These are phyloP conservation scores for Saccostrea echinata DNA, from an alignment of 1,140 invertebrate genomes.

Conservation along the genomic window DNA sequence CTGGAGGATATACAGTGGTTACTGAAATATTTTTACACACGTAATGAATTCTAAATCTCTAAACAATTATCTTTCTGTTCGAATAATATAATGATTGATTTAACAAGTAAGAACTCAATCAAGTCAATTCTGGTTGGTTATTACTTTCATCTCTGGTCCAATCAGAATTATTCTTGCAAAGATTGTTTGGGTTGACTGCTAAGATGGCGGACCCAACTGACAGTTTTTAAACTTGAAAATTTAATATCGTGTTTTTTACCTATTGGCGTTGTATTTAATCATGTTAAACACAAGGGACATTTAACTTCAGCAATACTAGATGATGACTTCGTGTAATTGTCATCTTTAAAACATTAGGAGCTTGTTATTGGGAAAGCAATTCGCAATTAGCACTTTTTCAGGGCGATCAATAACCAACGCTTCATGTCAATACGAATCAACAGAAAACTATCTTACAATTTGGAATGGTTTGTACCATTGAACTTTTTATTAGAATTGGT, in stretches of 20 bases:
- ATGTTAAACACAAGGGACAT: not conserved
- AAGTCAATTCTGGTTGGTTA: not conserved
- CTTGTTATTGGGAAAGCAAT: not conserved
- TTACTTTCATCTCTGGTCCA: not conserved
- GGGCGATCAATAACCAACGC: not conserved
- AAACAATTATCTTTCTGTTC: not conserved
- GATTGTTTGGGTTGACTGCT: not conserved
- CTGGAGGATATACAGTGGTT: too few species aligned
- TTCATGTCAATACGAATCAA: not conserved
- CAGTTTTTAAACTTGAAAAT: conserved; percentile 12
- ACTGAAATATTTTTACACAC: too few species aligned
- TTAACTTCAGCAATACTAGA: not conserved
- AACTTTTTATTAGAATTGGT: not conserved
- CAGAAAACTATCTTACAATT: not conserved
- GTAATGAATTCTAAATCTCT: too few species aligned
- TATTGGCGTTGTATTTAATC: not conserved
- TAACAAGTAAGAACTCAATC: not conserved
- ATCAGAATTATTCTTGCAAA: not conserved
- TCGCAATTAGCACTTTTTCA: conserved; percentile 2
- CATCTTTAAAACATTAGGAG: not conserved
- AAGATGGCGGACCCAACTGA: not conserved
- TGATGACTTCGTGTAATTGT: not conserved
- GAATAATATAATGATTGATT: not conserved
- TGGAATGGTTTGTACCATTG: not conserved
- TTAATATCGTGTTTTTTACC: not conserved